A percentile compares a stretch with the other conserved stretches of the same genome.
These are phyloP conservation scores for Scrobipalpa costella DNA, from an alignment of 2,888 invertebrate genomes.

Conservation along the genomic window DNA sequence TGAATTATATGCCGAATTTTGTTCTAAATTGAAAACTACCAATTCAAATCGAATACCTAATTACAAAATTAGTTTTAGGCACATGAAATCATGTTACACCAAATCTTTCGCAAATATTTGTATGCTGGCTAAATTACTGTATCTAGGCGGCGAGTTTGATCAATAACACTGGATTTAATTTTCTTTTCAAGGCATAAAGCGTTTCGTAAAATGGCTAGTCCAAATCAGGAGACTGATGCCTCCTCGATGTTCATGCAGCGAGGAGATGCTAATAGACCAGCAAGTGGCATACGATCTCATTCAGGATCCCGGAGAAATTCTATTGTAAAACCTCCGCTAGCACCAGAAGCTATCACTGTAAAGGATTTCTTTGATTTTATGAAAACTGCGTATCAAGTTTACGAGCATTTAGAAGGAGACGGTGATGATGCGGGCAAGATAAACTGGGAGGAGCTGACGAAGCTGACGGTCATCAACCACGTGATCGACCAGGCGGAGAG, in stretches of 20 bases:
- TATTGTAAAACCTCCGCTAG: constrained; percentile 43
- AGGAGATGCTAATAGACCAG: constrained; percentile 44
- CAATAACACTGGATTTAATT: constrained; percentile 19
- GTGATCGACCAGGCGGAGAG: constrained; percentile 72
- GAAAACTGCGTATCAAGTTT: constrained; percentile 87
- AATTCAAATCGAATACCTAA: constrained; percentile 1
- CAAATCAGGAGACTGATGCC: constrained; percentile 58
- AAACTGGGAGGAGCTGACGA: constrained; percentile 77
- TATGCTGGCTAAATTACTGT: neutral
- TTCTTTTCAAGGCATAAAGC: neutral
- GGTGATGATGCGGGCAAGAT: constrained; percentile 70
- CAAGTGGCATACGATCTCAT: constrained; percentile 53
- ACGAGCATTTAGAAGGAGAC: constrained; percentile 70
- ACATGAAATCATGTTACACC: neutral
- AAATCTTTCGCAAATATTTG: neutral
- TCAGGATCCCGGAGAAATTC: constrained; percentile 53
- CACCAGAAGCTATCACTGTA: constrained; percentile 84
- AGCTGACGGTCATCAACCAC: constrained; percentile 73
- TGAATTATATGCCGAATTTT: constrained; percentile 25
- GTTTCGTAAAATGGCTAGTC: constrained; percentile 58
- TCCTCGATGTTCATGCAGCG: constrained; percentile 69
- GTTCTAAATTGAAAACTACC: constrained; percentile 28
- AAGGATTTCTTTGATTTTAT: constrained; percentile 87
- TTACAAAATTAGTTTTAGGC: constrained; percentile 6
- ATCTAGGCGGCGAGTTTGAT: constrained; percentile 20